Evolutionary conservation across 92 coral and sea anemone genomes (phyloP), one percentile per base, ranked within the genome.

Genomic region (Actinernus sp.): DNA sequence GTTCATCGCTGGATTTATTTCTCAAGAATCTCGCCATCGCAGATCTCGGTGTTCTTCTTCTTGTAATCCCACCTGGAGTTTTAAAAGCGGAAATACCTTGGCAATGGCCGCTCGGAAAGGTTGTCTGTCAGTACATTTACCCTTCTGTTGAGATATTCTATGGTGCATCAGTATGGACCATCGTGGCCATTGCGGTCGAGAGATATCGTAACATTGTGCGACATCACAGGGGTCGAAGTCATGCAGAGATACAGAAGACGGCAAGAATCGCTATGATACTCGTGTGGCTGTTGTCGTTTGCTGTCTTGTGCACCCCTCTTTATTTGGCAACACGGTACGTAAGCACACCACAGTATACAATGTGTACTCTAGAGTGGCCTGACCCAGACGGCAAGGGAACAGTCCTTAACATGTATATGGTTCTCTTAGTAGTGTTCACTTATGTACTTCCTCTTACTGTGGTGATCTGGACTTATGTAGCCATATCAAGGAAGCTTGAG

Each of bases 101-200:
- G 6, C 31, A 55, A 4, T 82, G 88, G 88, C 88, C 88, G 16
- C 31, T 82, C 11, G 88, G 88, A 17, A 68, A 72, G 40, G 74
- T 63, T 26, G 39, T 66, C 9, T 82, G 88, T 52, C 46, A 58
- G n/a, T 73, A 73, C 36, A 44, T 82, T 3, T 82, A 49, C 23
- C 88, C 88, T 12, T 37, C 52, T 0, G 11, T 71, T 13, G 88
- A 82, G 12, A 60, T 74, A 9, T 82, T 82, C 50, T 58, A 55
- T 29, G 88, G 83, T 23, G 61, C 81, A 33, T 82, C 88, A 0
- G 74, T 74, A 7, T 82, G 88, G 88, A 66, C 63, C 2, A 74
- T 82, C 23, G 83, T 70, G 0, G 88, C 83, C 3, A 59, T 82
- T 38, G 82, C 88, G 1, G 56, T 64, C 14, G 83, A 82, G 54